Conservation (phyloP, 35 echinoderm and acorn worm genomes). For the Heliocidaris erythrogramma region DNA sequence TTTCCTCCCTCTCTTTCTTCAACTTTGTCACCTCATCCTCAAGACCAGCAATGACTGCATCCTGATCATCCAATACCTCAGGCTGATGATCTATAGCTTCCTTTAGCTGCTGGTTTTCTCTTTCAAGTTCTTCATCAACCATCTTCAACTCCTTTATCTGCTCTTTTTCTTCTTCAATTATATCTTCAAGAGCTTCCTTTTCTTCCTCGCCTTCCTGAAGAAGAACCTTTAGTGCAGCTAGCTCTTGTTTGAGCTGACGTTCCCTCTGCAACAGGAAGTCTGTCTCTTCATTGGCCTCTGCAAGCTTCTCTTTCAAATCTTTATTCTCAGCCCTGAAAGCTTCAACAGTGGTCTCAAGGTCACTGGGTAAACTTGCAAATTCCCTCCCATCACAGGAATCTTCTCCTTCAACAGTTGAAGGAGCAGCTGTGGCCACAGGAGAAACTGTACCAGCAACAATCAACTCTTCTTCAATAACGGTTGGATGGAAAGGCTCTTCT, state of each 20-base stretch:
- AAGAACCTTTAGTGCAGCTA: conserved; percentile 48
- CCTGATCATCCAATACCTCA: conserved; percentile 5
- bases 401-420: background rate
- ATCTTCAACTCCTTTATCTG: background rate
- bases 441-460: conserved; percentile 15
- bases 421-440: background rate
- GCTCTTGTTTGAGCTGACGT: conserved; percentile 33
- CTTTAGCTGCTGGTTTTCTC: conserved; percentile 34
- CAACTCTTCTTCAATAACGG: background rate
- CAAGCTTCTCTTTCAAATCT: conserved; percentile 56
- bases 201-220: conserved; percentile 58
- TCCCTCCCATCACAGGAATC: background rate
- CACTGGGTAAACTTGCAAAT: background rate
- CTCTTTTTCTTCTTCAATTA: conserved; percentile 7
- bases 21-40: conserved; percentile 53
- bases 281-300: conserved; percentile 17
- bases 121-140: conserved; percentile 23
- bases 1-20: conserved; percentile 81
- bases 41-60: background rate
- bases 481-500: background rate
- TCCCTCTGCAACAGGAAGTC: conserved; percentile 7
- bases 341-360: background rate
- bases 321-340: conserved; percentile 46
- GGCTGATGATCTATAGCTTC: background rate
- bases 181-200: conserved; percentile 46